Evolutionary conservation across 2,888 invertebrate genomes (phyloP), one percentile per base, ranked within the genome.

Genomic region (Drosophila prostipennis): DNA sequence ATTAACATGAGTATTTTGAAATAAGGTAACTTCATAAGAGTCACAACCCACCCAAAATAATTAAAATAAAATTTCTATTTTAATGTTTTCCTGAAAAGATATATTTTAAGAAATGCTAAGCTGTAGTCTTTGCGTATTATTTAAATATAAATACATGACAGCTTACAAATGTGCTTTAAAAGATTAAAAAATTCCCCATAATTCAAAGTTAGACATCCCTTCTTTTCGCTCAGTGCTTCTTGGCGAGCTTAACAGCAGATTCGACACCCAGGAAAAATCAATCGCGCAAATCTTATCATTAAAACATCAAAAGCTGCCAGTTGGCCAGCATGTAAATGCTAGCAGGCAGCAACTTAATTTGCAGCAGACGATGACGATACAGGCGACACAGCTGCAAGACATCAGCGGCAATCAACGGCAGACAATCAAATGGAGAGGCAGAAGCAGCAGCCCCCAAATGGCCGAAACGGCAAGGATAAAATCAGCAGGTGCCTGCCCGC

Each of bases 281-380:
- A 83, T 83, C 86, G 83, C 65, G 61, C 71, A 82, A 88, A 76
- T 86, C 87, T 84, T 88, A 84, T 84, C 89, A 84, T 84, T 86
- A 86, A 82, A 83, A 76, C 86, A 88, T 84, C 87, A 88, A 88
- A 82, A 74, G 78, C 72, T 79, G 79, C 71, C 86, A 76, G 77
- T 69, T 78, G 70, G 75, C 64, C 71, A 65, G 70, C 81, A 77
- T 86, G 88, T 83, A 76, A 87, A 75, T 79, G 78, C 71, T 79
- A 77, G 76, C 68, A 52, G 71, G 64, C 72, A 70, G 87, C 87
- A 84, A 86, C 89, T 84, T 84, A 77, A 84, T 84, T 86, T 83
- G 55, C 64, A 68, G 73, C 78, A 78, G 65, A 67, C 72, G 64
- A 68, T 52, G 54, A 63, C 55, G 60, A 68, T 60, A 64, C 43